phyloP scores from a whole-genome alignment of 1,140 invertebrate genomes.

The Hycleus cichorii region DNA sequence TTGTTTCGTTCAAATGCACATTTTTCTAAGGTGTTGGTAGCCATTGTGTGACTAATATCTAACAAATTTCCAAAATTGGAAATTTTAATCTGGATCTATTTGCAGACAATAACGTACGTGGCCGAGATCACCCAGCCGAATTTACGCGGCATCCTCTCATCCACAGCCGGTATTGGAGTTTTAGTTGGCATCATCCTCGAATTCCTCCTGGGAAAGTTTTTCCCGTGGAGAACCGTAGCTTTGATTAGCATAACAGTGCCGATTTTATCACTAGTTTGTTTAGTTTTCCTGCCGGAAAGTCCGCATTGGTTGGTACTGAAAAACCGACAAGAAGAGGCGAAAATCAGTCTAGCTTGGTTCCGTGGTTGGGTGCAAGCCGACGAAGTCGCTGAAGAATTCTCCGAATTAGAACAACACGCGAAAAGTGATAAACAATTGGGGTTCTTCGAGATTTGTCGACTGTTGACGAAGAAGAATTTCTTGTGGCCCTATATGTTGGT shows the following conservation, averaged over 20 bases:
- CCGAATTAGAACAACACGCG: constrained; percentile 36
- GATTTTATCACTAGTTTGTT: constrained; percentile 51
- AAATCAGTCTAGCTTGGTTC: constrained; percentile 52
- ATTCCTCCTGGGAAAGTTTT: constrained; percentile 59
- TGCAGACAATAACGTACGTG: constrained; percentile 65
- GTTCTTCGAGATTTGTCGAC: constrained; percentile 24
- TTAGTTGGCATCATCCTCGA: constrained; percentile 62
- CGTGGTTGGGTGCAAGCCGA: constrained; percentile 53
- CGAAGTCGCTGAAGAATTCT: constrained; percentile 49
- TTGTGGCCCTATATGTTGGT: constrained; percentile 57
- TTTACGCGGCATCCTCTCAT: constrained; percentile 61
- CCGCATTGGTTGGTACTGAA: constrained; percentile 64
- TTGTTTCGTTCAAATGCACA: neutral
- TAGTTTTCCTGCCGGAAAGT: constrained; percentile 66
- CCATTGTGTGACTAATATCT: constrained; percentile 1
- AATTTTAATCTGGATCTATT: neutral
- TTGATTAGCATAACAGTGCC: constrained; percentile 59
- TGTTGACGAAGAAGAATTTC: constrained; percentile 50
- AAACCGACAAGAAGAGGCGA: constrained; percentile 51
- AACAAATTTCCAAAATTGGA: too few species aligned
- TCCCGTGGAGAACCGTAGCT: constrained; percentile 60
- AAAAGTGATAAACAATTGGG: neutral
- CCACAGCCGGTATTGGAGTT: constrained; percentile 61
- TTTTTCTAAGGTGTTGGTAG: neutral
- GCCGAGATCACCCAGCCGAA: constrained; percentile 70